phyloP scores from a whole-genome alignment of 2,888 invertebrate genomes.

The Amaurobius ferox region DNA sequence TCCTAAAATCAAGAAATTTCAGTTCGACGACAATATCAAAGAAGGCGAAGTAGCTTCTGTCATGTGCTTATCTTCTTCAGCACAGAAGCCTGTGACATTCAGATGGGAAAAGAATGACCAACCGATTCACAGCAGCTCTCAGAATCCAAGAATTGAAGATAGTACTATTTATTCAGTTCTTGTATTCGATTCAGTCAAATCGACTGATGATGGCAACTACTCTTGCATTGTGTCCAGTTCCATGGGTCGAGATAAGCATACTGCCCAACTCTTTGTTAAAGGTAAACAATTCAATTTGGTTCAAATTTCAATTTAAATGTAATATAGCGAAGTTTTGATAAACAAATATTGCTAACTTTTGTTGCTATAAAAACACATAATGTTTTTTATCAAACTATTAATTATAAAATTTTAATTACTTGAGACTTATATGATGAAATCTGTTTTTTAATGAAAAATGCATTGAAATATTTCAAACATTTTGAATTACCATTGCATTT shows the following conservation, averaged over 20 bases:
- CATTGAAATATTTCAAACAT: no score
- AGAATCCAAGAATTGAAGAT: constrained; percentile 31
- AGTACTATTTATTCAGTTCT: constrained; percentile 40
- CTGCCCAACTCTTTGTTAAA: constrained; percentile 53
- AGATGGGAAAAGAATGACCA: constrained; percentile 46
- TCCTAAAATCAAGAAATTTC: constrained; percentile 54
- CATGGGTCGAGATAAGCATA: constrained; percentile 44
- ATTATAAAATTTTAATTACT: no score
- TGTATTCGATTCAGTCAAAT: constrained; percentile 50
- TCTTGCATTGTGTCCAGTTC: constrained; percentile 57
- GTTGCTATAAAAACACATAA: no score
- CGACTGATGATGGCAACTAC: constrained; percentile 61
- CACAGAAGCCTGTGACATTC: constrained; percentile 35
- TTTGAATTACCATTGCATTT: no score
- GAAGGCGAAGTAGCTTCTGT: constrained; percentile 54
- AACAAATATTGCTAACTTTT: no score
- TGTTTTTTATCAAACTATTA: no score
- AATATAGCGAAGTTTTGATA: no score
- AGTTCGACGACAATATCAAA: constrained; percentile 48
- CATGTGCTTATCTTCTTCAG: constrained; percentile 40
- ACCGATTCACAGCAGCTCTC: background rate
- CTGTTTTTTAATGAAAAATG: no score
- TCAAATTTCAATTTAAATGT: no score
- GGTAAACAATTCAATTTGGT: no score
- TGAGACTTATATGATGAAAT: no score